Percentiles rank a stretch among this genome's conserved stretches.
These are phyloP conservation scores for Sebastes melanostomus DNA, from an alignment of 2,797 vertebrate genomes.

Conservation along the genomic window DNA sequence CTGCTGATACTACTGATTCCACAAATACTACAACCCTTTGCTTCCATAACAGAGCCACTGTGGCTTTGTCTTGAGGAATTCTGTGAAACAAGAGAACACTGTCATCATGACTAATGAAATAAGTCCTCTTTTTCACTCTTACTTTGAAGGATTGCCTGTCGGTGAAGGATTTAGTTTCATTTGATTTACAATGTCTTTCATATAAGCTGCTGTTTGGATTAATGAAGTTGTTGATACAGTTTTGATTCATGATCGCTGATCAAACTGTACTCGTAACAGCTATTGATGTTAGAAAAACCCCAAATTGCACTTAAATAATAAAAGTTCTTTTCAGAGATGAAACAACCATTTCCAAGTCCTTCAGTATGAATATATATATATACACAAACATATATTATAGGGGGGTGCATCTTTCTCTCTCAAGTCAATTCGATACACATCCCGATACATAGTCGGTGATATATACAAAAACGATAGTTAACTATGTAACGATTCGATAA, in stretches of 20 bases:
- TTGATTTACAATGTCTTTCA: background rate
- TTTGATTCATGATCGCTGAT: background rate
- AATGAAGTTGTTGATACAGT: background rate
- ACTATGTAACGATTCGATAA: too few relatives aligned
- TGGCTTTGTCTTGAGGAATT: conserved; percentile 27
- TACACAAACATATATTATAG: background rate
- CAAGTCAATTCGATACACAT: too few relatives aligned
- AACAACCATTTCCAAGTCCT: background rate
- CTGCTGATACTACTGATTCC: conserved; percentile 76
- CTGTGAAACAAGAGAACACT: conserved; percentile 10
- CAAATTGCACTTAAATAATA: background rate
- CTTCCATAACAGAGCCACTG: conserved; percentile 19
- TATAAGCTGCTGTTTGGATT: background rate
- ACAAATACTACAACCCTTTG: conserved; percentile 59
- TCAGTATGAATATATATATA: too few relatives aligned
- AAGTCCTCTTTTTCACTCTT: background rate
- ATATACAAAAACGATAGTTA: too few relatives aligned
- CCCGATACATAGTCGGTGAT: too few relatives aligned
- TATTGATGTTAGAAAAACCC: background rate
- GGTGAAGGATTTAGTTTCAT: background rate
- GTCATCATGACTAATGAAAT: background rate
- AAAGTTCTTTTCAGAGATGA: background rate
- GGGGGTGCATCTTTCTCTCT: too few relatives aligned
- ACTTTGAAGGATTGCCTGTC: background rate
- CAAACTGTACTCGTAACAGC: background rate